Base-by-base conservation (phyloP, 2,888 invertebrate species). In the Drosophila paranaensis region DNA sequence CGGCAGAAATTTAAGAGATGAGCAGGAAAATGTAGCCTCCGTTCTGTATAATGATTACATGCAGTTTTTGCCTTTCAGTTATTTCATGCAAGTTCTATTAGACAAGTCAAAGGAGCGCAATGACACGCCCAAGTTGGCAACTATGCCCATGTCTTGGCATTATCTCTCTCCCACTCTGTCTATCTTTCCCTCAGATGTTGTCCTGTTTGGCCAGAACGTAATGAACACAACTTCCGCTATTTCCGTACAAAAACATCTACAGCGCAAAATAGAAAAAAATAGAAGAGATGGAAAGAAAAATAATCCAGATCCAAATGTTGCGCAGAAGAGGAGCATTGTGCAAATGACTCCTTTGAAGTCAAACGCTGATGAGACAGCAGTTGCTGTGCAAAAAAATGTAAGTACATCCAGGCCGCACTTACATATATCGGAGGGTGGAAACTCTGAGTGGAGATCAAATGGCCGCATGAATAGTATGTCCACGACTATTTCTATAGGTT, bases 291-390 rank as follows among this genome's bases (percentile, higher is more conserved):
- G 48, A 30, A 45, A 33, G 46, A 33, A 46, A 45, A 33, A 51
- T 65, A 45, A 45, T 39, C 54, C 43, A 45, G n/a, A 45, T 30
- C 56, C 43, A 43, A 43, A 43, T 20, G 33, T 27, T 39, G 6
- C 2, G 25, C 9, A 14, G 25, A 55, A 40, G 27, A 40, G 40
- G 11, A 60, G 79, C 72, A 82, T 85, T 84, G 89, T 81, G 89
- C 78, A 74, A 84, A 89, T 89, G 89, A 88, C 79, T 89, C 74
- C 84, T 84, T 84, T 84, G 84, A 84, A 84, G 84, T 84, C 84
- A 81, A 72, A 89, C 84, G 88, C 63, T 82, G 86, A 84, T 84
- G 84, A 84, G 89, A 79, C 84, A 89, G 89, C 84, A 66, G 76
- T 89, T 84, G 71, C 75, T 87, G 88, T 75, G 74, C 89, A 78